These are phyloP conservation scores for Clivina fossor DNA, from an alignment of 2,888 invertebrate genomes.

Conservation along the genomic window DNA sequence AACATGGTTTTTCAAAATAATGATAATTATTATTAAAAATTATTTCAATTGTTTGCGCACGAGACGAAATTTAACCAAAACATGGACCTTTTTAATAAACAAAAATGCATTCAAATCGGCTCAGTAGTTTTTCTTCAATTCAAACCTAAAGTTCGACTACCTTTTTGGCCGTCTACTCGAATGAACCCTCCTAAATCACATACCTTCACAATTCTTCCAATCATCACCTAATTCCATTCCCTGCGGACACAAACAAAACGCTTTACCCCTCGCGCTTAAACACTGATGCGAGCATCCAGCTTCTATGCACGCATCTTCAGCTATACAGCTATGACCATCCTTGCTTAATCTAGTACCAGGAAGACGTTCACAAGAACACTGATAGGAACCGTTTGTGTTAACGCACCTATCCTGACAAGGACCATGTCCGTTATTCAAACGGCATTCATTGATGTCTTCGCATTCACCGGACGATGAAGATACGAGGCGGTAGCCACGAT, in stretches of 20 bases:
- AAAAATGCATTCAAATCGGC: too few relatives aligned
- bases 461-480: constrained; percentile 45
- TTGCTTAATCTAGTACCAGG: constrained; percentile 60
- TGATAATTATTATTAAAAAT: too few relatives aligned
- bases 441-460: constrained; percentile 63
- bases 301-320: constrained; percentile 53
- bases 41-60: too few relatives aligned
- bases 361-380: constrained; percentile 59
- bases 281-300: constrained; percentile 64
- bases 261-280: constrained; percentile 56
- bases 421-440: constrained; percentile 62
- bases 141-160: too few relatives aligned
- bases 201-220: constrained; percentile 50
- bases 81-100: too few relatives aligned
- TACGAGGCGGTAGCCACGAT: constrained; percentile 56
- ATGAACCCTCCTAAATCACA: too few relatives aligned
- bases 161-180: too few relatives aligned
- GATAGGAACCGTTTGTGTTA: constrained; percentile 61
- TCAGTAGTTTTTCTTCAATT: too few relatives aligned
- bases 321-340: constrained; percentile 61
- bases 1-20: too few relatives aligned
- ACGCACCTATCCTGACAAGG: constrained; percentile 65
- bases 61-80: too few relatives aligned
- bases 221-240: constrained; percentile 49
- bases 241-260: constrained; percentile 50